These are phyloP conservation scores for Jordanella pulchra DNA, from an alignment of 2,797 vertebrate genomes.

Conservation along the genomic window DNA sequence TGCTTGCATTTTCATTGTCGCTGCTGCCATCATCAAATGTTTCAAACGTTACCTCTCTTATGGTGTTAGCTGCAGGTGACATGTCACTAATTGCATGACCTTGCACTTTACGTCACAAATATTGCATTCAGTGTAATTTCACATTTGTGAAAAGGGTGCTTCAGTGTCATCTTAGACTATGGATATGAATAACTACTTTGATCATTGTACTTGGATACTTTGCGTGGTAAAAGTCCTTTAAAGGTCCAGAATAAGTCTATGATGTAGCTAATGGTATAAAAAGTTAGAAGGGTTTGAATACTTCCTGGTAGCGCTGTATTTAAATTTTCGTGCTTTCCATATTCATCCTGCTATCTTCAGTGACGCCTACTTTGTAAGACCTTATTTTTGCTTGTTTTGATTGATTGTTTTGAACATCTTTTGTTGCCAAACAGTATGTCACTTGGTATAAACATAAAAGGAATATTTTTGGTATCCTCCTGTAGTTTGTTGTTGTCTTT, in stretches of 20 bases:
- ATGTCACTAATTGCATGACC: no score
- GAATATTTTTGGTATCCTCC: constrained; percentile 10
- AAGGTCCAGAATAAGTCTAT: not conserved
- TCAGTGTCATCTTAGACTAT: not conserved
- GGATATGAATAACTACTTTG: not conserved
- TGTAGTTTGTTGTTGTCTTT: constrained; percentile 5
- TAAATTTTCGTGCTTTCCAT: not conserved
- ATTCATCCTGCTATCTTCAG: rapidly evolving
- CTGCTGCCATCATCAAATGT: no score
- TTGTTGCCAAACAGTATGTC: not conserved
- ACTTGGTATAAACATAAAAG: constrained; percentile 12
- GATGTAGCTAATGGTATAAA: no score
- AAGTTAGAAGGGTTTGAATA: not conserved
- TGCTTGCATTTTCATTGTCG: no score
- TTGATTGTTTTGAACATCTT: not conserved
- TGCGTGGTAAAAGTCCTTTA: not conserved
- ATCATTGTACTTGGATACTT: not conserved
- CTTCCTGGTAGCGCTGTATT: not conserved
- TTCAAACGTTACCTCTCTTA: no score
- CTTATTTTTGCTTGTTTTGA: not conserved
- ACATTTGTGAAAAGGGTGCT: not conserved
- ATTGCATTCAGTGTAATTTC: no score
- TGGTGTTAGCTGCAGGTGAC: no score
- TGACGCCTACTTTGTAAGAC: not conserved
- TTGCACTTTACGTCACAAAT: no score